Evolutionary conservation across 1,140 invertebrate species (phyloP).

Genomic region (Macrostomum lignano): DNA sequence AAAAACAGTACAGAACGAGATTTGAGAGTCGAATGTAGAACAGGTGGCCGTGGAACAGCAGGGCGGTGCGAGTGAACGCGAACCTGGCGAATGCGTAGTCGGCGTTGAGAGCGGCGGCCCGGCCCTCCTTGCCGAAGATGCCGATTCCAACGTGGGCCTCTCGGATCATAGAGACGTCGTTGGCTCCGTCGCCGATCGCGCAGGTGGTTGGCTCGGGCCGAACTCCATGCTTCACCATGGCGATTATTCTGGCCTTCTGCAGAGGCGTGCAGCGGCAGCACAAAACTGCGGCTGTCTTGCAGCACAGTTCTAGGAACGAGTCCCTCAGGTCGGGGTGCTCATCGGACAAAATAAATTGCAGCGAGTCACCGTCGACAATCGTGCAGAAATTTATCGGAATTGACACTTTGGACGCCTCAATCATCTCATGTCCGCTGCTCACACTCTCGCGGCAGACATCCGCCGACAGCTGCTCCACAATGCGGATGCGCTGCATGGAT

Average conservation of each 20-base stretch:
- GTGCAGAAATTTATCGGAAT: too few species aligned
- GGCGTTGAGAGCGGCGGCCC: conserved; percentile 80
- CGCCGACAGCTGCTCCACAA: too few species aligned
- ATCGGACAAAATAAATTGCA: too few species aligned
- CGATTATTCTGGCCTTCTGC: conserved; percentile 17
- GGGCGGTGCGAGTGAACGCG: conserved; percentile 48
- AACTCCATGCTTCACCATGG: conserved; percentile 3
- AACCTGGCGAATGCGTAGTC: conserved; percentile 76
- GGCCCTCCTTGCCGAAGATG: conserved; percentile 69
- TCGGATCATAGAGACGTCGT: conserved; percentile 81
- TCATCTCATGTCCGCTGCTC: too few species aligned
- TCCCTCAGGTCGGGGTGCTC: too few species aligned
- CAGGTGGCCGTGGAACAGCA: conserved; percentile 80
- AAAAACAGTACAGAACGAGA: conserved; percentile 72
- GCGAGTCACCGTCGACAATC: too few species aligned
- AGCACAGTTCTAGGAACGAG: too few species aligned
- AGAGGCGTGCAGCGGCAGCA: conserved; percentile 24
- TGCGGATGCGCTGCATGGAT: too few species aligned
- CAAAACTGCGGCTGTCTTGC: conserved; percentile 22
- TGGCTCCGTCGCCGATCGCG: conserved; percentile 50
- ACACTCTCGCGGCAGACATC: too few species aligned
- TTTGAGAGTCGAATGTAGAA: conserved; percentile 63
- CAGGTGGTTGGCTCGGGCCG: conserved; percentile 5
- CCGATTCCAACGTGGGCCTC: conserved; percentile 68
- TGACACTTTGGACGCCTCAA: too few species aligned